These are phyloP conservation scores for Xanthia icteritia DNA, from an alignment of 2,888 invertebrate genomes.

Conservation along the genomic window DNA sequence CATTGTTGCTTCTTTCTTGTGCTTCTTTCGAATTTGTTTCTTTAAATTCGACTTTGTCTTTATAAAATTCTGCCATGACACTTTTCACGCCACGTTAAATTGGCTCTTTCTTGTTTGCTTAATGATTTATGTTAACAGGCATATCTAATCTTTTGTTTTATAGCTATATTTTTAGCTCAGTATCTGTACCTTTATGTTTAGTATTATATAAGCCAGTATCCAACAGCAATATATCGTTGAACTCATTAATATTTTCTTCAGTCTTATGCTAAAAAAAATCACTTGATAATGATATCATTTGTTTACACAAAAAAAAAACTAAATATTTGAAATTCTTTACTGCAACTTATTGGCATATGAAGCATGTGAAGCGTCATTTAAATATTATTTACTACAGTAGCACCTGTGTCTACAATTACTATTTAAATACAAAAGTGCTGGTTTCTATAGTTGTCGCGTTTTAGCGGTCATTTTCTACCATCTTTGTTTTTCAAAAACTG, in stretches of 20 bases:
- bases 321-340: neutral
- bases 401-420: slow-evolving; percentile 11
- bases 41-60: neutral
- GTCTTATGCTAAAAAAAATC: neutral
- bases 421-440: neutral
- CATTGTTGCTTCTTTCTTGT: no score
- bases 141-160: neutral
- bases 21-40: neutral
- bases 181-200: neutral
- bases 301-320: neutral
- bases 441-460: neutral
- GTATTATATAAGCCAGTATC: neutral
- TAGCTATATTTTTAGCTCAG: neutral
- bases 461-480: neutral
- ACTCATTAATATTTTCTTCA: no score
- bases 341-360: slow-evolving; percentile 1
- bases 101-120: neutral
- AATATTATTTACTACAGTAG: neutral
- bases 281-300: neutral
- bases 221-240: no score
- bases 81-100: neutral
- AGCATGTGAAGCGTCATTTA: neutral
- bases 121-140: neutral
- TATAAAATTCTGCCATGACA: neutral
- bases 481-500: neutral